Evolutionary conservation across 2,888 invertebrate species (phyloP).

Genomic region (Metacarcinus magister): DNA sequence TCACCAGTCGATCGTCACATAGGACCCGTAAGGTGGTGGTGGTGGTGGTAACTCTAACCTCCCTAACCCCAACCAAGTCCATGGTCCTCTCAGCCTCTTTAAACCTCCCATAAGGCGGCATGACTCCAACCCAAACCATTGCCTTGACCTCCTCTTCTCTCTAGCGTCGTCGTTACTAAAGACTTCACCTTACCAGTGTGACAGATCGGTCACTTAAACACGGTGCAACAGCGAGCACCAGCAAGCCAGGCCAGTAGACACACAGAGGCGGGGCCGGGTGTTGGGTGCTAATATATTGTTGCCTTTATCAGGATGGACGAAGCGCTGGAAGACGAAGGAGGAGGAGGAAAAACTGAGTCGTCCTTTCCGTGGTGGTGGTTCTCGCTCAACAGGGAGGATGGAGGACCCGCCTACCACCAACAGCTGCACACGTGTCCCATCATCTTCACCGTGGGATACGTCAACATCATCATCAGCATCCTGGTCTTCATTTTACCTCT

Average conservation of each 20-base stretch:
- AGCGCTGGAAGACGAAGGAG: conserved; percentile 19
- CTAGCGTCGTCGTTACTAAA: no score
- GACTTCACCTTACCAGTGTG: no score
- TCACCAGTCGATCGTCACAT: no score
- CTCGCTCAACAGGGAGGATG: conserved; percentile 47
- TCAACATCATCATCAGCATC: conserved; percentile 44
- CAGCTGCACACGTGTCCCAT: not conserved
- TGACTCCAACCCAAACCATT: no score
- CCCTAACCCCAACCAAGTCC: no score
- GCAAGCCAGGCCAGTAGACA: not conserved
- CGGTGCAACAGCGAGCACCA: no score
- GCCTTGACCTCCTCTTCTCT: no score
- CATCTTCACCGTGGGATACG: not conserved
- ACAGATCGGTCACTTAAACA: no score
- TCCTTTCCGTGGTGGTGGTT: conserved; percentile 64
- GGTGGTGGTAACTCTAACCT: no score
- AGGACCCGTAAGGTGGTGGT: no score
- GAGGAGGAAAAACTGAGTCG: not conserved
- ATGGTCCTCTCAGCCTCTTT: not conserved
- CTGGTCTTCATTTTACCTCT: conserved; percentile 62
- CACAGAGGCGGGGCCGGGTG: not conserved
- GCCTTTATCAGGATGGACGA: not conserved
- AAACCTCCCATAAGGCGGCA: not conserved
- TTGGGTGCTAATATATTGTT: not conserved
- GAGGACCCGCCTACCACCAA: conserved; percentile 59